Evolutionary conservation across 2,113 vertebrate genomes (phyloP).

Genomic region (Chloropsis cyanopogon): DNA sequence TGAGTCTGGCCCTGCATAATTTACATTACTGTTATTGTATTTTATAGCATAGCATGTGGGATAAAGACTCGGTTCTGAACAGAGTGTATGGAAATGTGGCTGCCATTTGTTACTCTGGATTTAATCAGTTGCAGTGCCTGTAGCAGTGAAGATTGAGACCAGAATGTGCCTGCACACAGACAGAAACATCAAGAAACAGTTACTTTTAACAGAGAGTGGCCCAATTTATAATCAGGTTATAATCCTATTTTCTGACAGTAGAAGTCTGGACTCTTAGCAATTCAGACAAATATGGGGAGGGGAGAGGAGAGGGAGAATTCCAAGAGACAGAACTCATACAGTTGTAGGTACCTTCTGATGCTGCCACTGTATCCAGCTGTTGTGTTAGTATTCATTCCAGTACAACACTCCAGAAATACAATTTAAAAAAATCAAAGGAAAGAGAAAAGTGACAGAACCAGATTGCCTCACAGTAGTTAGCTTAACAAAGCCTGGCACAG

Average conservation of each 20-base stretch:
- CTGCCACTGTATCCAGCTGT: constrained; percentile 19
- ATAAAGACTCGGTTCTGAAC: not conserved
- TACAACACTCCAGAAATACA: not conserved
- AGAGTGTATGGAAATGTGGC: not conserved
- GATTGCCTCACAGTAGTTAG: not conserved
- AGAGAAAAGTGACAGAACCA: not conserved
- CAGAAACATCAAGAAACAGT: not conserved
- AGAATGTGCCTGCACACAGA: not conserved
- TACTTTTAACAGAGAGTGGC: not conserved
- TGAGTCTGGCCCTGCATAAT: not conserved
- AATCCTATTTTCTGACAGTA: not conserved
- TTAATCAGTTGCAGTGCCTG: not conserved
- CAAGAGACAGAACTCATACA: not conserved
- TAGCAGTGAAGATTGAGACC: not conserved
- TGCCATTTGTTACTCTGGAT: constrained; percentile 1
- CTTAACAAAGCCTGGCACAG: not conserved
- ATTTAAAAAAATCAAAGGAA: not conserved
- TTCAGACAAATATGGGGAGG: not conserved
- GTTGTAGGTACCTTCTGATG: not conserved
- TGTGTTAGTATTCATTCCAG: constrained; percentile 6
- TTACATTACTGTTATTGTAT: constrained; percentile 22
- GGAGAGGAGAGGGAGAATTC: not conserved
- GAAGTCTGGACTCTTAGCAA: not conserved
- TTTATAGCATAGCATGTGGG: not conserved
- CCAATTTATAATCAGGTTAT: not conserved